A percentile compares a stretch with the other conserved stretches of the same genome.
phyloP scores from a whole-genome alignment of 1,140 invertebrate species.

The Holotrichia oblita region DNA sequence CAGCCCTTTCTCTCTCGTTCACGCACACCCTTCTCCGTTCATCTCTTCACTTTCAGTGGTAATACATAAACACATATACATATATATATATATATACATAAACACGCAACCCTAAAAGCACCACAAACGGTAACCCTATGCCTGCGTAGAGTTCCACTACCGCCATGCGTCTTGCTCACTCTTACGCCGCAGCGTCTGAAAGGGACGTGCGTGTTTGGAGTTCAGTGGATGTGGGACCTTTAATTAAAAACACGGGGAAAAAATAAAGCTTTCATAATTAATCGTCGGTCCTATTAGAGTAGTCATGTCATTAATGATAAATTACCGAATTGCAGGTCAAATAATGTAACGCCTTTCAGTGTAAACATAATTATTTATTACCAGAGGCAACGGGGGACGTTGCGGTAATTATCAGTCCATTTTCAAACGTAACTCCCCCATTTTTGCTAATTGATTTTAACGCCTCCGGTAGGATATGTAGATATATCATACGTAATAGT shows the following conservation, averaged over 20 bases:
- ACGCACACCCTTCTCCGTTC: neutral
- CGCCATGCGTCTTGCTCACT: neutral
- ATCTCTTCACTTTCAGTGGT: neutral
- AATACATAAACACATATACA: slow-evolving; percentile 10
- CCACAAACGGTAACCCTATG: neutral
- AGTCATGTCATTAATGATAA: slow-evolving; percentile 37
- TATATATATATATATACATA: neutral
- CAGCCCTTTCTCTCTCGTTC: neutral
- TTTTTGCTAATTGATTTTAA: slow-evolving; percentile 33
- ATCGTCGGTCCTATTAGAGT: slow-evolving; percentile 29
- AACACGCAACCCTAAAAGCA: slow-evolving; percentile 34
- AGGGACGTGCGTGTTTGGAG: slow-evolving; percentile 12
- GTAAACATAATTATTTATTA: slow-evolving; percentile 36
- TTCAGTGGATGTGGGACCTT: slow-evolving; percentile 32
- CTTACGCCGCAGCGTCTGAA: neutral
- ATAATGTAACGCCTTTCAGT: slow-evolving; percentile 35
- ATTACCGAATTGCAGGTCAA: slow-evolving; percentile 34
- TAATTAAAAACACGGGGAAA: slow-evolving; percentile 30
- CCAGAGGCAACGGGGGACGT: slow-evolving; percentile 1
- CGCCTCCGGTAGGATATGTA: neutral
- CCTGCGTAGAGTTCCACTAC: neutral
- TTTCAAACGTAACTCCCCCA: slow-evolving; percentile 7
- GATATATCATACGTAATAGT: neutral
- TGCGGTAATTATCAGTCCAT: slow-evolving; percentile 25
- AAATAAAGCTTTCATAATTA: slow-evolving; percentile 36